Conservation (phyloP, 2,888 invertebrate genomes). For the Entomobrya multifasciata region DNA sequence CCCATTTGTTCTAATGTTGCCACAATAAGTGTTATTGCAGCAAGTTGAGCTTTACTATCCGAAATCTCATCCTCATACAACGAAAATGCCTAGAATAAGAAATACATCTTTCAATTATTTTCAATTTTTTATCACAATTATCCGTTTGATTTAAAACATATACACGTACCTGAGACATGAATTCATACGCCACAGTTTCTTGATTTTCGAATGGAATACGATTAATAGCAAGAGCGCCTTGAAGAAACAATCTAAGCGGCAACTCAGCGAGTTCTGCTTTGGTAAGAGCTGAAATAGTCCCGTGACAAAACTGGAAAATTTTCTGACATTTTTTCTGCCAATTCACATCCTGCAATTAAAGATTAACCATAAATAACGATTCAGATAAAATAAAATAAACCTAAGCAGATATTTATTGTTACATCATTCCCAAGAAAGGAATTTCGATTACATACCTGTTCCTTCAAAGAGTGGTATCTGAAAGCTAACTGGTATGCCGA, state of each 20-base stretch:
- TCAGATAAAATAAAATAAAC: too few species aligned
- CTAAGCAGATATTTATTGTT: slow-evolving; percentile 9
- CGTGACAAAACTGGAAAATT: slow-evolving; percentile 98
- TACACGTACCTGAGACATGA: slow-evolving; percentile 89
- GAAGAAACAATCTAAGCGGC: slow-evolving; percentile 95
- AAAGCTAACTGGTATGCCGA: slow-evolving; percentile 94
- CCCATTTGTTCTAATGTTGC: slow-evolving; percentile 97
- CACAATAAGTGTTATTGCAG: slow-evolving; percentile 96
- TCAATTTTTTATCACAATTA: not conserved
- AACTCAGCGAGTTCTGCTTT: slow-evolving; percentile 97
- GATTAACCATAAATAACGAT: slow-evolving; percentile 1
- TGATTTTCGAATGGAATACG: slow-evolving; percentile 96
- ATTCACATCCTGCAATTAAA: slow-evolving; percentile 88
- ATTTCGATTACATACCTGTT: slow-evolving; percentile 87
- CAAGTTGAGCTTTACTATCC: slow-evolving; percentile 97
- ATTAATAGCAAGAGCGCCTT: slow-evolving; percentile 96
- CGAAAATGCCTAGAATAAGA: slow-evolving; percentile 89
- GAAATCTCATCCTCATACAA: slow-evolving; percentile 99
- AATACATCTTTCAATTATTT: not conserved
- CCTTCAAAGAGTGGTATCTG: slow-evolving; percentile 88
- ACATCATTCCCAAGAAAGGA: too few species aligned
- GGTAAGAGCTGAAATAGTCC: slow-evolving; percentile 95
- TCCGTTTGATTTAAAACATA: not conserved
- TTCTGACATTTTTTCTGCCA: slow-evolving; percentile 99
- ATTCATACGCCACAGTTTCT: slow-evolving; percentile 99